Evolutionary conservation across 2,113 vertebrate genomes (phyloP).

Genomic region (Calyptomena viridis): DNA sequence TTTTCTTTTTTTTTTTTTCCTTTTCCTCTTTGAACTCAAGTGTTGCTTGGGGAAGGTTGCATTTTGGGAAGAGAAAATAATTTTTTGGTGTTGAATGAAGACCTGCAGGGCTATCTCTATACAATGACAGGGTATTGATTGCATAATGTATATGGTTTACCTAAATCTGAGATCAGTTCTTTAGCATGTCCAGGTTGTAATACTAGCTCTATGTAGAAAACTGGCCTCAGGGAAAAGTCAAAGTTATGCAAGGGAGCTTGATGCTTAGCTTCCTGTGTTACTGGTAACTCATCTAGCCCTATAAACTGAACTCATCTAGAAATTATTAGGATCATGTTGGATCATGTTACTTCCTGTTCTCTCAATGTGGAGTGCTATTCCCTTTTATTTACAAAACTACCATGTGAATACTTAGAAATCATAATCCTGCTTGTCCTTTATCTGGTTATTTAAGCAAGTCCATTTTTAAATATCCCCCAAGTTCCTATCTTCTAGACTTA

Average conservation of each 20-base stretch:
- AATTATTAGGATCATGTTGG: not conserved
- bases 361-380: not conserved
- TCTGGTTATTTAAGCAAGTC: not conserved
- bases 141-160: not conserved
- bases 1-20: not conserved
- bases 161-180: not conserved
- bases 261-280: not conserved
- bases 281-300: not conserved
- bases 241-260: not conserved
- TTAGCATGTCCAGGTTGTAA: not conserved
- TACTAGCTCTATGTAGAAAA: not conserved
- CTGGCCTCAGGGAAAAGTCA: fast-evolving
- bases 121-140: fast-evolving
- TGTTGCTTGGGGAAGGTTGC: not conserved
- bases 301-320: not conserved
- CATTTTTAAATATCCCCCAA: not conserved
- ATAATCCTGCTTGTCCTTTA: not conserved
- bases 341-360: not conserved
- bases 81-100: not conserved
- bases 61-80: not conserved
- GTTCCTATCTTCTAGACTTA: not conserved
- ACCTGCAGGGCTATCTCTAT: not conserved
- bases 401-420: not conserved
- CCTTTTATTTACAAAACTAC: not conserved
- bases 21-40: not conserved